phyloP scores from a whole-genome alignment of 2,888 invertebrate genomes.

The Boloria euphrosyne region DNA sequence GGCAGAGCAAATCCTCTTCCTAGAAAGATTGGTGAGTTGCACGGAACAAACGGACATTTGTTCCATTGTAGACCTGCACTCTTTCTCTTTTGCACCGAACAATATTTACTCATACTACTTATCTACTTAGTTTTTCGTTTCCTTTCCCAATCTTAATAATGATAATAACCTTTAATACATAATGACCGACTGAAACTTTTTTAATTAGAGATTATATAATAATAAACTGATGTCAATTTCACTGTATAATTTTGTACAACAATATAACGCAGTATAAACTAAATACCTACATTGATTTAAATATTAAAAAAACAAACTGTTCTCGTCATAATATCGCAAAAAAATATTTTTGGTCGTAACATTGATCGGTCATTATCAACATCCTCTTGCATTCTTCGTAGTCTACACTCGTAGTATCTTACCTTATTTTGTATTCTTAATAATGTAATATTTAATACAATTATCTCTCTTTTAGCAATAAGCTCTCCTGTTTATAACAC shows the following conservation, averaged over 20 bases:
- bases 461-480: too few relatives aligned
- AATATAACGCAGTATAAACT: too few relatives aligned
- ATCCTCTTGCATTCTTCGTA: neutral
- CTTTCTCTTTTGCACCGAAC: neutral
- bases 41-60: neutral
- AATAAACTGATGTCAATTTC: too few relatives aligned
- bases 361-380: neutral
- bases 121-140: too few relatives aligned
- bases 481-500: too few relatives aligned
- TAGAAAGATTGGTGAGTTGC: constrained; percentile 77
- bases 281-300: too few relatives aligned
- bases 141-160: too few relatives aligned
- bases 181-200: neutral
- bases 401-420: neutral
- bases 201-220: too few relatives aligned
- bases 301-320: too few relatives aligned
- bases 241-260: too few relatives aligned
- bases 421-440: neutral
- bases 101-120: neutral
- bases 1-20: constrained; percentile 78
- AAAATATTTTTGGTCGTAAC: too few relatives aligned
- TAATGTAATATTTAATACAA: neutral
- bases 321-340: too few relatives aligned
- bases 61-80: constrained; percentile 1
- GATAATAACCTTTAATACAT: neutral